phyloP scores from a whole-genome alignment of 2,888 invertebrate species.

The Eilema depressum region DNA sequence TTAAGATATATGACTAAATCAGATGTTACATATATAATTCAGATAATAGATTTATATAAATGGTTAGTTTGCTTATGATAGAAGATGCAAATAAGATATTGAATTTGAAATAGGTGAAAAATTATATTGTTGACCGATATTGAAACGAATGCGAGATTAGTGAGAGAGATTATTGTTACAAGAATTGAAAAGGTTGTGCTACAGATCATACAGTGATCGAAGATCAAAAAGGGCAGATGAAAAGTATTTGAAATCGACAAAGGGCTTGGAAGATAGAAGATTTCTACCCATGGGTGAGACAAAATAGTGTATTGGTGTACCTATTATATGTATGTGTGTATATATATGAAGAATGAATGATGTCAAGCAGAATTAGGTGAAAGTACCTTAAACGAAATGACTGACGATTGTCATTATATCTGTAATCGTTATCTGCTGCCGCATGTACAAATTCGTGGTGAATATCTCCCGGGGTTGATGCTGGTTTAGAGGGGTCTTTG shows the following conservation, averaged over 20 bases:
- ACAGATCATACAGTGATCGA: too few species aligned
- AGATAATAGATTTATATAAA: background rate
- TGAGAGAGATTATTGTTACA: too few species aligned
- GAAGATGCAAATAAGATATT: too few species aligned
- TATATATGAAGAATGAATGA: background rate
- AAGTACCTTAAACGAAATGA: conserved; percentile 76
- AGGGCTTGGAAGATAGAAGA: too few species aligned
- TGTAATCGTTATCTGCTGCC: conserved; percentile 81
- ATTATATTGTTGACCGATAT: too few species aligned
- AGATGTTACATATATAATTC: background rate
- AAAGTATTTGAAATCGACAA: too few species aligned
- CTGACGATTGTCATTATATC: conserved; percentile 78
- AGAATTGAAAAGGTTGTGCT: too few species aligned
- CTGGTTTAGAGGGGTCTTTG: conserved; percentile 83
- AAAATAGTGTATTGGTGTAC: background rate
- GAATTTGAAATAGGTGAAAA: too few species aligned
- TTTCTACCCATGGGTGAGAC: too few species aligned
- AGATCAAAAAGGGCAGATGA: too few species aligned
- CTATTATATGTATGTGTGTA: background rate
- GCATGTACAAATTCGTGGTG: conserved; percentile 82
- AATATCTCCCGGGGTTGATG: conserved; percentile 79
- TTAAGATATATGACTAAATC: background rate
- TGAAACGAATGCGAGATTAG: too few species aligned
- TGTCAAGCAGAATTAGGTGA: background rate
- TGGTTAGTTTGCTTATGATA: background rate